Evolutionary conservation across 2,888 invertebrate species (phyloP), one percentile per base, ranked within the genome.

Genomic region (Eupithecia subfuscata): DNA sequence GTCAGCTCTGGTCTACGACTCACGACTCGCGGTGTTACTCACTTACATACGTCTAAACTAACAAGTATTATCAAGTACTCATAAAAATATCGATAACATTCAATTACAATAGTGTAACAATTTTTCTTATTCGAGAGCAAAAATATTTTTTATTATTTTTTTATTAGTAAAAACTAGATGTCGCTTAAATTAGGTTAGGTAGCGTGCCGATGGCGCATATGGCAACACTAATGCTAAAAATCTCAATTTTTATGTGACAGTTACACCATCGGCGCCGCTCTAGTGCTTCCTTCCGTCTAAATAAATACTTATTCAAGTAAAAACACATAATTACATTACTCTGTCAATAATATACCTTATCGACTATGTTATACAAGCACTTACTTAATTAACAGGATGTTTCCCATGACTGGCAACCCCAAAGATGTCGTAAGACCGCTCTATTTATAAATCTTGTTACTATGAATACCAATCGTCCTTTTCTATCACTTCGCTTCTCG

Each of bases 71-170:
- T 75, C 45, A 71, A 60, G 83, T 83, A 90, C 84, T 87, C 86
- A 89, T 87, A 92, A 92, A 93, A 92, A 93, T 92, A 92, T 91
- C 88, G 88, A 91, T 91, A 92, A 92, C 89, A 91, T 92, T 92
- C 89, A 90, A 88, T 91, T 90, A 90, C 87, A 89, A 56, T 67
- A 87, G 88, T 87, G 88, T 91, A 92, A 93, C 88, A 88, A 85
- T 86, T 88, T 86, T 88, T 88, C 89, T 89, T 92, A 90, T 91
- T 90, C 88, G 92, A 93, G 93, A 92, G 91, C 91, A 91, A 93
- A 92, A 92, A 92, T 92, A 91, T 89, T 89, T 89, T 65, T 89
- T 88, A 87, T 87, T 88, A 87, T 87, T 88, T 88, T 63, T 86
- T 84, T 86, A 94, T 94, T 94, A 94, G 94, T 94, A 92, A 89